Conservation (phyloP, 2,888 invertebrate species). For the Eupelmus urozonus region DNA sequence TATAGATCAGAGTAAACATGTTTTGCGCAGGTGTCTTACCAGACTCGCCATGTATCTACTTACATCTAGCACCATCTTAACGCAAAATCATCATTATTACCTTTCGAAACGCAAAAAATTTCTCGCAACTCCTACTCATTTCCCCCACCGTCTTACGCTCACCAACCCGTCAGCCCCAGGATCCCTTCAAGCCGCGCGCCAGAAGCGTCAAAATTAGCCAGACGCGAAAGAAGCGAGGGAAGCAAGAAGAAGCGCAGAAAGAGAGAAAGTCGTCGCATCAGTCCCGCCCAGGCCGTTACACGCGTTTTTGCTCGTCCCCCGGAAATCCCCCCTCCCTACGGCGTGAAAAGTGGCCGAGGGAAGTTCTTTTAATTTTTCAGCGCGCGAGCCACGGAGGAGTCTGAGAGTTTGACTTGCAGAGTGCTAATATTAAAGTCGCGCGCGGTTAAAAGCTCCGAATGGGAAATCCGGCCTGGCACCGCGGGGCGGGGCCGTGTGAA, state of each 20-base stretch:
- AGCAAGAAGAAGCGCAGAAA: constrained; percentile 6
- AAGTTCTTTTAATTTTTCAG: constrained; percentile 66
- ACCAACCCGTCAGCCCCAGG: no score
- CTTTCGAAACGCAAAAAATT: not conserved
- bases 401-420: constrained; percentile 62
- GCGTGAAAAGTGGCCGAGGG: constrained; percentile 56
- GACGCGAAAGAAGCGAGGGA: constrained; percentile 41
- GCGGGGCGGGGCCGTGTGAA: constrained; percentile 17
- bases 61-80: no score
- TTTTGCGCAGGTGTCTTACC: no score
- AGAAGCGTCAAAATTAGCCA: constrained; percentile 59
- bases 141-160: not conserved
- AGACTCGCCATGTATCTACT: no score
- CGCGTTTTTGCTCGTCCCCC: constrained; percentile 38
- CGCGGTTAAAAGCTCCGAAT: constrained; percentile 45
- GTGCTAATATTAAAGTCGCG: constrained; percentile 69
- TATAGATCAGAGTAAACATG: no score
- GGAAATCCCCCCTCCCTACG: not conserved
- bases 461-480: constrained; percentile 30
- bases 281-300: constrained; percentile 51
- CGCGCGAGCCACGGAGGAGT: constrained; percentile 1
- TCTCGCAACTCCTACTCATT: no score
- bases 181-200: no score
- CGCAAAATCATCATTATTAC: no score
- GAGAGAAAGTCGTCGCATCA: not conserved